Evolutionary conservation across 1,140 invertebrate species (phyloP).

Genomic region (Nasonia longicornis): DNA sequence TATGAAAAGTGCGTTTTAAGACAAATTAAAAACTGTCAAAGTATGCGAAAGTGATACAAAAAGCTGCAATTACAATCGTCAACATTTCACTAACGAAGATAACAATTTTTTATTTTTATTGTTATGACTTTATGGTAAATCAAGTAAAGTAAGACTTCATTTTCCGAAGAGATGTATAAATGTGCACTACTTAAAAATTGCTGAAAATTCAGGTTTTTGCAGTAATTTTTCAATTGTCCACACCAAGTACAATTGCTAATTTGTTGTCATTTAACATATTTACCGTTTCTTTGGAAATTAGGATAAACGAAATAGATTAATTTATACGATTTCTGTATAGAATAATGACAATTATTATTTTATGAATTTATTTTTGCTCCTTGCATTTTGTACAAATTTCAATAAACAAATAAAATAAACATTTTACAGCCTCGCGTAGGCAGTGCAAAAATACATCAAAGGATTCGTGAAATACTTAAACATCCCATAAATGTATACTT

Average conservation of each 20-base stretch:
- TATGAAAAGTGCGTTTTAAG: constrained; percentile 3
- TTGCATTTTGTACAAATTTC: constrained; percentile 46
- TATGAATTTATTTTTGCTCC: constrained; percentile 40
- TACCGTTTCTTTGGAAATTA: constrained; percentile 43
- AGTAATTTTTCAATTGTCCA: not conserved
- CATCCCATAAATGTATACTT: not conserved
- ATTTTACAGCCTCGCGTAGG: not conserved
- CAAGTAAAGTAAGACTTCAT: constrained; percentile 32
- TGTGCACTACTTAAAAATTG: constrained; percentile 25
- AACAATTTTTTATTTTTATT: constrained; percentile 36
- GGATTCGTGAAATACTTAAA: not conserved
- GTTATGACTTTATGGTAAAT: constrained; percentile 34
- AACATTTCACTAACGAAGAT: constrained; percentile 27
- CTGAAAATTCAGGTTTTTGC: not conserved
- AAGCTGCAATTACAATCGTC: constrained; percentile 19
- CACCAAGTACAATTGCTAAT: constrained; percentile 9
- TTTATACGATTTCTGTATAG: constrained; percentile 40
- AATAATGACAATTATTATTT: constrained; percentile 43
- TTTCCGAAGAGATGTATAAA: constrained; percentile 46
- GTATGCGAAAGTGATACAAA: constrained; percentile 24
- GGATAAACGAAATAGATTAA: constrained; percentile 29
- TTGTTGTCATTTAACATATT: constrained; percentile 18
- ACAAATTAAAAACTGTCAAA: constrained; percentile 22
- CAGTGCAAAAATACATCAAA: constrained; percentile 3
- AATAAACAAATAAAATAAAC: constrained; percentile 35